Evolutionary conservation across 2,113 vertebrate species (phyloP).

Genomic region (Orcinus orca): DNA sequence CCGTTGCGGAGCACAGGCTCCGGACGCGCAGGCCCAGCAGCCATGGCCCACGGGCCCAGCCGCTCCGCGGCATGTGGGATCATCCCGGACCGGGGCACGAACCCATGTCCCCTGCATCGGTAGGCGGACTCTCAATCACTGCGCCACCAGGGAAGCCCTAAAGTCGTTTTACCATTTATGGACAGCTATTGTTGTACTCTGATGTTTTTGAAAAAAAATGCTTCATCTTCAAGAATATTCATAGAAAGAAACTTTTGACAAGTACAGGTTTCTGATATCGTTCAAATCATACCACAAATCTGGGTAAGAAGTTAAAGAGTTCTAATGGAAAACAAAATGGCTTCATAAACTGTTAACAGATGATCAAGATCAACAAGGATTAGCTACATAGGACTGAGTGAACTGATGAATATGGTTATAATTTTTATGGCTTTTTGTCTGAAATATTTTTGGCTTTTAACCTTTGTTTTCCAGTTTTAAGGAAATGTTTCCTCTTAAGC

Average conservation of each 20-base stretch:
- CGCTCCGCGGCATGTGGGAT: too few relatives aligned
- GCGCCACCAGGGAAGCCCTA: too few relatives aligned
- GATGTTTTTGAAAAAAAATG: not conserved
- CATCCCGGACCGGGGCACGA: too few relatives aligned
- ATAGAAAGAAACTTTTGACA: not conserved
- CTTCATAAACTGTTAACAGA: not conserved
- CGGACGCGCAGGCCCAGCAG: too few relatives aligned
- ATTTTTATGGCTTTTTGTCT: not conserved
- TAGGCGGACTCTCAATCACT: too few relatives aligned
- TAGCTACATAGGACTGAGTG: not conserved
- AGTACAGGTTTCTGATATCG: not conserved
- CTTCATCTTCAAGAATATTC: not conserved
- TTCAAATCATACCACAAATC: not conserved
- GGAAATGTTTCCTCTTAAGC: not conserved
- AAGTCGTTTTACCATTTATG: not conserved
- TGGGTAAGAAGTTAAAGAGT: not conserved
- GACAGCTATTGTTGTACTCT: not conserved
- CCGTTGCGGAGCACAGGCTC: too few relatives aligned
- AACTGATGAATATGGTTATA: not conserved
- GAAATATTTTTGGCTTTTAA: not conserved
- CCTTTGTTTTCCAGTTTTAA: not conserved
- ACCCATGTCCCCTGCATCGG: too few relatives aligned
- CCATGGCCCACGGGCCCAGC: too few relatives aligned
- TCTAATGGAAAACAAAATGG: not conserved
- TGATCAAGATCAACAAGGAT: not conserved